Percentiles rank a stretch among this genome's conserved stretches.
These are phyloP conservation scores for Parascotia fuliginaria DNA, from an alignment of 2,888 invertebrate genomes.

Conservation along the genomic window DNA sequence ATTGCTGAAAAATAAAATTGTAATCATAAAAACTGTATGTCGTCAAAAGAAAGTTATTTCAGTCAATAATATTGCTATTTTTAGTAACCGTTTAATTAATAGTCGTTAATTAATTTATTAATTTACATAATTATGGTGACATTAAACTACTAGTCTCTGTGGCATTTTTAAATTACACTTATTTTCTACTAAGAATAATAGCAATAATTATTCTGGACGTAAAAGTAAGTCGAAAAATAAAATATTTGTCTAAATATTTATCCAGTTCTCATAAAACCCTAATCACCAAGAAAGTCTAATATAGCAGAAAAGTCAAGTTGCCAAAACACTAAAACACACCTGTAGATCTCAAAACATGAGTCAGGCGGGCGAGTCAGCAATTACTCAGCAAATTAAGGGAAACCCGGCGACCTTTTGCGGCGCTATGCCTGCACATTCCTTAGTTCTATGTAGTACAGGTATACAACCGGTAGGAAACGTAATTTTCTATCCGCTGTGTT, in stretches of 20 bases:
- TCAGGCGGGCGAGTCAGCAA: slow-evolving; percentile 52
- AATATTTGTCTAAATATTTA: neutral
- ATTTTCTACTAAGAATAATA: too few species aligned
- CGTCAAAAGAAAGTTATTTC: too few species aligned
- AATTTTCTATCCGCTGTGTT: slow-evolving; percentile 67
- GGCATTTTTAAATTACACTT: too few species aligned
- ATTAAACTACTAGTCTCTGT: too few species aligned
- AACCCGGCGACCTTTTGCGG: slow-evolving; percentile 53
- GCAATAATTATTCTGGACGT: too few species aligned
- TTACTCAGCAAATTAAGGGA: slow-evolving; percentile 72
- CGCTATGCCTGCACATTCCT: slow-evolving; percentile 18
- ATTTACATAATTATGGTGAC: too few species aligned
- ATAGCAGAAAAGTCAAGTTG: neutral
- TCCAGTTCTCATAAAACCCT: neutral
- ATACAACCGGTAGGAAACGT: slow-evolving; percentile 48
- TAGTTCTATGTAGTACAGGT: neutral
- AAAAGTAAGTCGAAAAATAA: too few species aligned
- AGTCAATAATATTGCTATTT: too few species aligned
- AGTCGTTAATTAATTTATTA: too few species aligned
- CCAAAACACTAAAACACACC: slow-evolving; percentile 29
- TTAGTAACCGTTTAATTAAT: too few species aligned
- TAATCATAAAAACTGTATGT: too few species aligned
- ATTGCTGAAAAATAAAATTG: too few species aligned
- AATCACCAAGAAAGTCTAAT: neutral
- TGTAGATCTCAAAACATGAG: slow-evolving; percentile 31